phyloP scores from a whole-genome alignment of 2,888 invertebrate genomes.

The Seira ritae region DNA sequence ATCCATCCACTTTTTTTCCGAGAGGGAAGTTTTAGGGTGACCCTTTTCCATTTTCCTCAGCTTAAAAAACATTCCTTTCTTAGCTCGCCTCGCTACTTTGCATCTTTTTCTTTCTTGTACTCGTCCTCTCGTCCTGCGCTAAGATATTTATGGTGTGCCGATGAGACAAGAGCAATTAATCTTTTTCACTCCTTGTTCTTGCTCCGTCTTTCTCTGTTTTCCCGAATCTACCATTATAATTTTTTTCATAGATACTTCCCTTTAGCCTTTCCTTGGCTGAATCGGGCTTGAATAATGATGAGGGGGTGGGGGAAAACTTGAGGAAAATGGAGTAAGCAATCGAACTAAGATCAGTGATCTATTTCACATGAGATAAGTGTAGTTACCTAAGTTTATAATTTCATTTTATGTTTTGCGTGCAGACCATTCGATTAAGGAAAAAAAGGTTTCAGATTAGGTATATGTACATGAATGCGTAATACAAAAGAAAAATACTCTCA shows the following conservation, averaged over 20 bases:
- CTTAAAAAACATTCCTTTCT: slow-evolving; percentile 19
- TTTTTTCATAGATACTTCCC: slow-evolving; percentile 41
- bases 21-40: neutral
- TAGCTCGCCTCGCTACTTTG: neutral
- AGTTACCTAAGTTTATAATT: too few relatives aligned
- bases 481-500: too few relatives aligned
- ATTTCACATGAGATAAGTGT: neutral
- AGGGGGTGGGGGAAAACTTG: neutral
- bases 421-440: neutral
- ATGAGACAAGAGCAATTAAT: slow-evolving; percentile 65
- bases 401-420: neutral
- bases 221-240: neutral
- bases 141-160: slow-evolving; percentile 66
- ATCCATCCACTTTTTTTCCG: slow-evolving; percentile 27
- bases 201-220: slow-evolving; percentile 30
- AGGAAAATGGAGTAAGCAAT: neutral
- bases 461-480: neutral
- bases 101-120: slow-evolving; percentile 1
- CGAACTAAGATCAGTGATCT: neutral
- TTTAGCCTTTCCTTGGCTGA: slow-evolving; percentile 36
- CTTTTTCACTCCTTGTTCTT: slow-evolving; percentile 57
- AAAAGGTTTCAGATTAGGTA: neutral
- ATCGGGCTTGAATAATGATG: slow-evolving; percentile 11
- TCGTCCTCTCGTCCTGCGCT: slow-evolving; percentile 11
- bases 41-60: slow-evolving; percentile 33